Base-by-base conservation (phyloP, 1,140 invertebrate genomes). In the Dendrolimus kikuchii region DNA sequence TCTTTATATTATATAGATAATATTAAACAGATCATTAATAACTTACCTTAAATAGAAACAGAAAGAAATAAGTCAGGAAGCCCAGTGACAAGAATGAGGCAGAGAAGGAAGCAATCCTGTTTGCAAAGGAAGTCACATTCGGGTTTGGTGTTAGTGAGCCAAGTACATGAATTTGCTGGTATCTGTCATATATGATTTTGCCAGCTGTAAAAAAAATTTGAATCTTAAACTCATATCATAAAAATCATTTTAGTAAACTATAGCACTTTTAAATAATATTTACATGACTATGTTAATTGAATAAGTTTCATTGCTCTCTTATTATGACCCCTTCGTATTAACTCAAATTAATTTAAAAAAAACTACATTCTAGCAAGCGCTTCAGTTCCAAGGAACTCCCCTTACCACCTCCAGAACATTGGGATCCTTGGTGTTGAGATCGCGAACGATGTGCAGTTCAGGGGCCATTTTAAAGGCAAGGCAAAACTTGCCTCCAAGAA, bases 101-200 rank as follows among this genome's bases (percentile, higher is more conserved):
- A 40, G 77, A 83, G 66, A 76, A 68, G 53, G 78, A 74, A 74
- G 83, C 74, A 57, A 86, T 81, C 71, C 72, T 76, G 68, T 86
- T 86, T 42, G 78, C 74, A 69, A 77, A 83, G 51, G 71, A 79
- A 60, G 81, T 84, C 71, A 84, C 81, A 77, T 80, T 83, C 44
- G 81, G 81, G 60, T 86, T 84, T 61, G 70, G 62, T 69, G 81
- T 83, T 84, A 86, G 68, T 79, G 83, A 81, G 54, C 81, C 78
- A 64, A 84, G 63, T 55, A 84, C 74, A 69, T 84, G 71, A 51
- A 86, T 77, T 67, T 86, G 79, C 73, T 84, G 81, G 73, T 81
- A 81, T 81, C 83, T 75, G 80, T 86, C 83, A 81, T 81, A 83
- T 40, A 86, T 71, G 71, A 86, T 86, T 81, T 84, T 86, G 57